Base-by-base conservation (phyloP, 2,797 vertebrate species). In the Sebastes trivittatus region DNA sequence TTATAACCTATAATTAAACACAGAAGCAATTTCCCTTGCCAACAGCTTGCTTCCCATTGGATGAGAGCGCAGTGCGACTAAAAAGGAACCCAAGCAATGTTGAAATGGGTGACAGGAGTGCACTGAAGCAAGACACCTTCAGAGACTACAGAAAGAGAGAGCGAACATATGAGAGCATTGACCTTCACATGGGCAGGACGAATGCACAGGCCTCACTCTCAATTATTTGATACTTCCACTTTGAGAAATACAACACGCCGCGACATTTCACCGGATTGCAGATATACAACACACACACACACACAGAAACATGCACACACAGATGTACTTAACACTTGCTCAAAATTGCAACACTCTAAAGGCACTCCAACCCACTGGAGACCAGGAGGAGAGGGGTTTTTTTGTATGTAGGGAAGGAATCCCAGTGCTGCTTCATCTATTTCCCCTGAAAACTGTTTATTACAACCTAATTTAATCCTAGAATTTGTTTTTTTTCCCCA, bases 1-100 rank as follows among this genome's bases (percentile, higher is more conserved):
- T 89, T 91, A 87, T 86, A 87, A 84, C 80, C 90, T 89, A 86
- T 92, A 93, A 93, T 93, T 94, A 94, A 93, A 94, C 89, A 83
- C 87, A 91, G 69, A 86, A 59, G 88, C 88, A 88, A 92, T 94
- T 94, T 92, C 90, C 91, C 85, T 78, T 72, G 86, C 87, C 83
- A 89, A 78, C 87, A 89, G 86, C 89, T 82, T 49, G 75, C 78
- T 69, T 90, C 87, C 86, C 60, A 90, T 92, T 90, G 91, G 89
- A 86, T 69, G 75, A 85, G 64, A 82, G 84, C 46, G 77, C 71
- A 64, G 79, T 23, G 78, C 70, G 72, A 83, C 90, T 86, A 85
- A 89, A 49, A 91, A 91, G 87, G 63, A 90, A 83, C 74, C 82
- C 75, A 71, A 86, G 87, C 84, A 86, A 72, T 71, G 78, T 77